phyloP scores from a whole-genome alignment of 2,797 vertebrate genomes.

The Merluccius polli region DNA sequence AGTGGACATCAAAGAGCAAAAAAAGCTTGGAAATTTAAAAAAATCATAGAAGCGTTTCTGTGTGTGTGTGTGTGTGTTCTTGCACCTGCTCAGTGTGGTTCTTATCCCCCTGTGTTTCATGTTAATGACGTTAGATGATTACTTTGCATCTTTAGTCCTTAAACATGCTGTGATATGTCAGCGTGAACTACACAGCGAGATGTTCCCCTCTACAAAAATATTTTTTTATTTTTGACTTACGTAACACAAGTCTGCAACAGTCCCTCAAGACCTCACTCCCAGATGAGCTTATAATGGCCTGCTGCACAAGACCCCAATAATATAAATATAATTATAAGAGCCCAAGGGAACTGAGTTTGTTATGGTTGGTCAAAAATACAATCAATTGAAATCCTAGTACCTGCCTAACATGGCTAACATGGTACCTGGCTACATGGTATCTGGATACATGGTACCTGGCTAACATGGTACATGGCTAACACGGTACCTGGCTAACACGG shows the following conservation, averaged over 20 bases:
- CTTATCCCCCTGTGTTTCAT: neutral
- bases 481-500: constrained; percentile 1
- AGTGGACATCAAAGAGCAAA: neutral
- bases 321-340: constrained; percentile 63
- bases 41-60: neutral
- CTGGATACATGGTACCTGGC: constrained; percentile 29
- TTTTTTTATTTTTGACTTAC: constrained; percentile 62
- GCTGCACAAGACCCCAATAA: constrained; percentile 60
- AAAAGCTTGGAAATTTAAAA: neutral
- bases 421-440: constrained; percentile 23
- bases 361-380: constrained; percentile 4
- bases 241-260: constrained; percentile 66
- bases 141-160: too few relatives aligned
- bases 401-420: constrained; percentile 19
- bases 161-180: too few relatives aligned
- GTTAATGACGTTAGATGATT: neutral
- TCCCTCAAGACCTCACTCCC: constrained; percentile 57
- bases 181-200: constrained; percentile 9
- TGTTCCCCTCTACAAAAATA: constrained; percentile 33
- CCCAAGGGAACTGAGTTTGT: constrained; percentile 37
- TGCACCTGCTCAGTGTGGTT: constrained; percentile 18
- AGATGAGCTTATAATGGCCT: constrained; percentile 69
- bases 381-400: constrained; percentile 34
- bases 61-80: constrained; percentile 7
- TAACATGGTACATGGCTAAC: constrained; percentile 10